Percentiles rank a stretch among this genome's conserved stretches.
Evolutionary conservation across 92 coral and sea anemone genomes (phyloP).

Genomic region (Scolanthus callimorphus): DNA sequence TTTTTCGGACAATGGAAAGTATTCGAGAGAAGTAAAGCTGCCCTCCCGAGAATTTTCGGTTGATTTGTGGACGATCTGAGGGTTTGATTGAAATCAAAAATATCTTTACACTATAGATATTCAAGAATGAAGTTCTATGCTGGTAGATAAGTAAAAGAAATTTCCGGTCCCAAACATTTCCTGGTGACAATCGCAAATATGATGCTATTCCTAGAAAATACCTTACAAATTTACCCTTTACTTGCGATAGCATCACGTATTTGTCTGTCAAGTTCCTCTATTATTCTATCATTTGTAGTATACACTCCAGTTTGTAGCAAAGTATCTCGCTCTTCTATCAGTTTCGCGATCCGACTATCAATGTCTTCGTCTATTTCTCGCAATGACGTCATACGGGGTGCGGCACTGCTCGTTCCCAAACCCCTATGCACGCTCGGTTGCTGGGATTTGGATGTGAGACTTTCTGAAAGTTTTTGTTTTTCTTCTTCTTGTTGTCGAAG

Average conservation of each 20-base stretch:
- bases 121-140: too few species aligned
- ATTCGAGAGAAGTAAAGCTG: too few species aligned
- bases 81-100: too few species aligned
- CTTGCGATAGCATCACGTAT: conserved; percentile 94
- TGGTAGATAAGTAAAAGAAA: too few species aligned
- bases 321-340: conserved; percentile 95
- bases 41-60: too few species aligned
- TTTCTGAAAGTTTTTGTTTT: conserved; percentile 36
- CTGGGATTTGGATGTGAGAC: conserved; percentile 1
- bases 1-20: too few species aligned
- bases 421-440: not conserved
- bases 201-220: too few species aligned
- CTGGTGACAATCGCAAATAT: too few species aligned
- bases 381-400: conserved; percentile 28
- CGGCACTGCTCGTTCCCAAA: not conserved
- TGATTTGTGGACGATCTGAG: too few species aligned
- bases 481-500: conserved; percentile 76
- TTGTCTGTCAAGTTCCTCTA: conserved; percentile 90
- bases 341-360: conserved; percentile 81
- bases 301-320: conserved; percentile 92
- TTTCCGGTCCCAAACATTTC: too few species aligned
- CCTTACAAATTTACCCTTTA: too few species aligned
- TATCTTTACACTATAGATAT: too few species aligned
- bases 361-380: conserved; percentile 65
- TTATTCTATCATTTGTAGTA: conserved; percentile 92